phyloP scores from a whole-genome alignment of 2,888 invertebrate species.

The Drosophila anomelani region DNA sequence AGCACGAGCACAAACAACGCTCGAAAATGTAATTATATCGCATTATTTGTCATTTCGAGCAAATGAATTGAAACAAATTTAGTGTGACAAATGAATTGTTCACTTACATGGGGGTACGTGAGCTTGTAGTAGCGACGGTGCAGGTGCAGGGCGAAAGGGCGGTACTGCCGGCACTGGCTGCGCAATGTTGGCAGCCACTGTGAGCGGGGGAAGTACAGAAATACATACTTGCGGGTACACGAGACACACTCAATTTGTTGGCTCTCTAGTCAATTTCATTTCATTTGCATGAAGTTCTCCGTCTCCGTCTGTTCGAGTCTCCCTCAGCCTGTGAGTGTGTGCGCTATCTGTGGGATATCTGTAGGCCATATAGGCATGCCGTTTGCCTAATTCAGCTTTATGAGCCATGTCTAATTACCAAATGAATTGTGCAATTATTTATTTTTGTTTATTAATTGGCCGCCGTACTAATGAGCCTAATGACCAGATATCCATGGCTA shows the following conservation, averaged over 20 bases:
- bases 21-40: conserved; percentile 74
- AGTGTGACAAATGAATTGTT: conserved; percentile 83
- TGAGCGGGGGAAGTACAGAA: conserved; percentile 30
- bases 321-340: conserved; percentile 4
- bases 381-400: conserved; percentile 77
- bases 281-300: conserved; percentile 66
- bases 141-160: conserved; percentile 5
- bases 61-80: conserved; percentile 84
- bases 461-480: conserved; percentile 65
- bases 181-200: conserved; percentile 28
- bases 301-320: conserved; percentile 8
- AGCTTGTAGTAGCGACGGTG: background rate
- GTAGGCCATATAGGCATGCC: conserved; percentile 57
- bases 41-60: conserved; percentile 80
- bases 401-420: conserved; percentile 83
- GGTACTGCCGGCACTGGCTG: conserved; percentile 3
- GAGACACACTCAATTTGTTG: conserved; percentile 71
- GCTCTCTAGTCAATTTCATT: conserved; percentile 75
- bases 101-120: conserved; percentile 41
- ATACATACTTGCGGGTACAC: conserved; percentile 22
- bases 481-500: conserved; percentile 36
- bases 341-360: conserved; percentile 52
- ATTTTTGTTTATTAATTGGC: conserved; percentile 78
- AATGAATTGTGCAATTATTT: conserved; percentile 81
- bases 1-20: conserved; percentile 21